A percentile compares a stretch with the other conserved stretches of the same genome.
These are phyloP conservation scores for Chiloscyllium plagiosum DNA, from an alignment of 2,113 vertebrate species.

Conservation along the genomic window DNA sequence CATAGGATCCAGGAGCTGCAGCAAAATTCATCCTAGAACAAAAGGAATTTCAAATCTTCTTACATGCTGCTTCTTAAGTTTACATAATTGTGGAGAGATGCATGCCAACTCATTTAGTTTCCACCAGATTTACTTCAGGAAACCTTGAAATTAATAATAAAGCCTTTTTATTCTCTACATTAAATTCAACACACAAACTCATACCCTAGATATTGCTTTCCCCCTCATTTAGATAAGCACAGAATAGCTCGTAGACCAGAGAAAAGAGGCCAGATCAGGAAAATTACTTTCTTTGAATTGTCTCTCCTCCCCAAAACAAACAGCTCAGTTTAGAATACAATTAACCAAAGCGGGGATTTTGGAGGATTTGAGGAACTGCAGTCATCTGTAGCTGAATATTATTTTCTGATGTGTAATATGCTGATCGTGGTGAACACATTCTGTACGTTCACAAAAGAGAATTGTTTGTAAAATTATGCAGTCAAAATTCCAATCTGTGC, in stretches of 20 bases:
- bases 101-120: neutral
- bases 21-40: slow-evolving; percentile 34
- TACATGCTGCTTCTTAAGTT: neutral
- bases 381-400: neutral
- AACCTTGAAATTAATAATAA: neutral
- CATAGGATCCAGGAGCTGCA: slow-evolving; percentile 59
- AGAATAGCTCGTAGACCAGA: neutral
- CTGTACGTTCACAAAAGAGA: neutral
- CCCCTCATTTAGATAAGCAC: neutral
- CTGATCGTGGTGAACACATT: neutral
- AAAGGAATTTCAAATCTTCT: slow-evolving; percentile 14
- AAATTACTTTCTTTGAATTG: neutral
- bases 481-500: neutral
- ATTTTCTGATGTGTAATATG: neutral
- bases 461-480: neutral
- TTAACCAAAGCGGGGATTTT: neutral
- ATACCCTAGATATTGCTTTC: neutral
- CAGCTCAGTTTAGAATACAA: neutral
- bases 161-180: neutral
- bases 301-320: neutral
- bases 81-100: neutral
- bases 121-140: neutral
- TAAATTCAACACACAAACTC: neutral
- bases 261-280: neutral
- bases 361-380: neutral